Conservation (phyloP, 2,797 vertebrate species). For the Borostomias antarcticus region DNA sequence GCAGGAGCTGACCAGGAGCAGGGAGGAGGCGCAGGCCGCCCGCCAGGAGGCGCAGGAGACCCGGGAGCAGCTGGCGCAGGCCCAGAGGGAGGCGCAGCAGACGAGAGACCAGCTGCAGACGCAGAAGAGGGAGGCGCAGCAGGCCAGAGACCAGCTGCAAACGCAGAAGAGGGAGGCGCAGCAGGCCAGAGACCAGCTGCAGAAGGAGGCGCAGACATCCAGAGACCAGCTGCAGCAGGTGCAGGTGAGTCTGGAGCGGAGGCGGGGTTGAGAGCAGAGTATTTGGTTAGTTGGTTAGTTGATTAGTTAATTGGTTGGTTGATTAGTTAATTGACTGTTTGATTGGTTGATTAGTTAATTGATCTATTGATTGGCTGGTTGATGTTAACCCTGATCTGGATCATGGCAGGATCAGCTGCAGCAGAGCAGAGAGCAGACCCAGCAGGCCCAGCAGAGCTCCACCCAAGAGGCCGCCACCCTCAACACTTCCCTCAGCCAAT, state of each 20-base stretch:
- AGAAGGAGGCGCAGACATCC: constrained; percentile 63
- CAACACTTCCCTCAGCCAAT: constrained; percentile 79
- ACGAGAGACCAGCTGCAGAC: constrained; percentile 53
- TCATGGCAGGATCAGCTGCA: constrained; percentile 64
- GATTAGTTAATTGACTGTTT: no score
- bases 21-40: constrained; percentile 53
- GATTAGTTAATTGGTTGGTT: no score
- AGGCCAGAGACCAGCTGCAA: constrained; percentile 52
- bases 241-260: neutral
- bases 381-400: constrained; percentile 61
- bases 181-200: constrained; percentile 57
- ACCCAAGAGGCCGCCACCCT: constrained; percentile 83
- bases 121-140: constrained; percentile 73
- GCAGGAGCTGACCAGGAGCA: constrained; percentile 85
- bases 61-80: constrained; percentile 86
- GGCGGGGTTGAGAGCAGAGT: no score
- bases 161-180: constrained; percentile 71
- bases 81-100: constrained; percentile 68
- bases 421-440: constrained; percentile 58
- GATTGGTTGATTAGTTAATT: no score
- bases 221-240: constrained; percentile 55
- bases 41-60: constrained; percentile 74
- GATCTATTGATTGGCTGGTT: no score
- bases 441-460: constrained; percentile 56
- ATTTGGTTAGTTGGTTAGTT: no score